Evolutionary conservation across 1,140 invertebrate genomes (phyloP).

Genomic region (Neodiprion lecontei): DNA sequence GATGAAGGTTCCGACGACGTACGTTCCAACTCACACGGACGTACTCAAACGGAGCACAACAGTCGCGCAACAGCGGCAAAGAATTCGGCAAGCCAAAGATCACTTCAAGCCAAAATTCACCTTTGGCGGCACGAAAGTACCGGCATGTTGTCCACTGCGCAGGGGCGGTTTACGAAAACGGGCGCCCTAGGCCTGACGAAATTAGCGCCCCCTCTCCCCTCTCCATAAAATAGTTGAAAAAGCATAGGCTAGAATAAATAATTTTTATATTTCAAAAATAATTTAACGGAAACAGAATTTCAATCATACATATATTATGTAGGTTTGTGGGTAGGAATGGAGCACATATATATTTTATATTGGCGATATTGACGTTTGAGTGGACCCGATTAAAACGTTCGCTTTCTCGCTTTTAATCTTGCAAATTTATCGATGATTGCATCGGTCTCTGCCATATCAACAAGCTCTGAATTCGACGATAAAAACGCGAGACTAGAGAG

Average conservation of each 20-base stretch:
- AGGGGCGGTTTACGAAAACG: not conserved
- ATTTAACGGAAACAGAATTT: conserved; percentile 1
- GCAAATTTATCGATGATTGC: conserved; percentile 17
- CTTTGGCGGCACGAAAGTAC: too few species aligned
- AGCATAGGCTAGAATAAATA: not conserved
- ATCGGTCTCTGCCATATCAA: conserved; percentile 17
- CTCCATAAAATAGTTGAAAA: not conserved
- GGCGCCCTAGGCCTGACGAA: conserved; percentile 1
- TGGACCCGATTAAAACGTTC: conserved; percentile 17
- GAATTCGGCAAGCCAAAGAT: too few species aligned
- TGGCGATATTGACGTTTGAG: conserved; percentile 8
- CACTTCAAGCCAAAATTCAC: too few species aligned
- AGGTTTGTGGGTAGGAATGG: not conserved
- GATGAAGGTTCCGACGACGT: too few species aligned
- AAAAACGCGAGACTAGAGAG: conserved; percentile 23
- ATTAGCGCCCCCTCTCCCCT: not conserved
- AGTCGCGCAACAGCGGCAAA: too few species aligned
- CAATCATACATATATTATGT: not conserved
- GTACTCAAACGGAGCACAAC: too few species aligned
- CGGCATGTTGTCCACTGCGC: too few species aligned
- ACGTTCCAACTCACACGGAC: too few species aligned
- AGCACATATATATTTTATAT: conserved; percentile 8
- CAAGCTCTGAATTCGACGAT: conserved; percentile 19
- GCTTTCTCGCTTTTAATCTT: conserved; percentile 21
- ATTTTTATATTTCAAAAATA: conserved; percentile 4